Conservation (phyloP, 2,113 vertebrate genomes). For the Perognathus longimembris region DNA sequence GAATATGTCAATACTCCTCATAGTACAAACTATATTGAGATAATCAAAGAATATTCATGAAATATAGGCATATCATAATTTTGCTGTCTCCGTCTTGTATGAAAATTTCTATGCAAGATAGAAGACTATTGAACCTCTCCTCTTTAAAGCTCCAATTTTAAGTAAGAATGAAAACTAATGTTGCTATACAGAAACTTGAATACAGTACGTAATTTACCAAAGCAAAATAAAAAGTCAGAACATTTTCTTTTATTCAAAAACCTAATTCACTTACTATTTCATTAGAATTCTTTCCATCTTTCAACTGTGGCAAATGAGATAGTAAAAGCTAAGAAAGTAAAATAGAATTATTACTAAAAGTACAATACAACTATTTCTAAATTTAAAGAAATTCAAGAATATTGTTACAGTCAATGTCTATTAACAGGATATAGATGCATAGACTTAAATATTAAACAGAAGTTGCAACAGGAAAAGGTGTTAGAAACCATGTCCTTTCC, state of each 20-base stretch:
- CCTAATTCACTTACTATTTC: background rate
- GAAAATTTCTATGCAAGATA: background rate
- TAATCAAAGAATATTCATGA: background rate
- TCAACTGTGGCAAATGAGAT: background rate
- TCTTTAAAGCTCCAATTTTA: background rate
- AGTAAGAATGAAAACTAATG: background rate
- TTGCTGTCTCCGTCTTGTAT: background rate
- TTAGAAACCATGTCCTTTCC: background rate
- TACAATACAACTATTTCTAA: too few species aligned
- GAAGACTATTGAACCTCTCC: background rate
- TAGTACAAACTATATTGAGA: background rate
- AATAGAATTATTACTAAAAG: background rate
- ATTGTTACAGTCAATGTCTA: background rate
- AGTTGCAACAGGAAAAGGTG: background rate
- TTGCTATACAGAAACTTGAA: background rate
- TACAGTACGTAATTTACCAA: background rate
- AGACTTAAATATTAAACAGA: background rate
- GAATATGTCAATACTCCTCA: background rate
- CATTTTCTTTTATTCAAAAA: conserved; percentile 7
- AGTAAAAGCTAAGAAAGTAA: background rate
- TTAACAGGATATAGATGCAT: background rate
- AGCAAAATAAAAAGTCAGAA: background rate
- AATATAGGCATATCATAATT: background rate
- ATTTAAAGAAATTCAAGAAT: too few species aligned
- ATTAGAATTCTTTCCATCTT: background rate